Percentiles rank a stretch among this genome's conserved stretches.
Conservation (phyloP, 2,888 invertebrate genomes). For the Lepidonotus clava region DNA sequence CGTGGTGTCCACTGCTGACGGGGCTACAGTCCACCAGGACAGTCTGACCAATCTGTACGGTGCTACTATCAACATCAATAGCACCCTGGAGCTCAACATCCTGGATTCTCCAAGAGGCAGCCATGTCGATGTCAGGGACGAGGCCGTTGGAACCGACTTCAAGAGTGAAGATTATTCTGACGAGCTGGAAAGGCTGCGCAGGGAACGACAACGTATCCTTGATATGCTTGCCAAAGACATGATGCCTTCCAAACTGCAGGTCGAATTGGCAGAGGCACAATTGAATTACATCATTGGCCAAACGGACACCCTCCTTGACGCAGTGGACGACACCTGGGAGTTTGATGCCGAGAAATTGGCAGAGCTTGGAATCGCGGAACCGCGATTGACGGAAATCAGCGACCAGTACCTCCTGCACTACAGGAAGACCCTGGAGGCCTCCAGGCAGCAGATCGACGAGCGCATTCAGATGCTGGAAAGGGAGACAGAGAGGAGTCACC, state of each 20-base stretch:
- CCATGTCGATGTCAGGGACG: constrained; percentile 56
- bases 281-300: constrained; percentile 80
- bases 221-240: constrained; percentile 76
- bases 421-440: constrained; percentile 72
- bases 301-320: constrained; percentile 78
- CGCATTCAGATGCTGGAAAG: constrained; percentile 72
- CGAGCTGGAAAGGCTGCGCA: constrained; percentile 75
- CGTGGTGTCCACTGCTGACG: not conserved
- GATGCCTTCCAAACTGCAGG: constrained; percentile 77
- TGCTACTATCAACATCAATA: constrained; percentile 33
- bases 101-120: constrained; percentile 38
- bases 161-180: constrained; percentile 58
- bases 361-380: constrained; percentile 56
- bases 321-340: constrained; percentile 69
- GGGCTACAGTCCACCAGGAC: not conserved
- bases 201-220: constrained; percentile 76
- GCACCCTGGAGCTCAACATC: constrained; percentile 22
- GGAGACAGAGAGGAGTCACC: constrained; percentile 55
- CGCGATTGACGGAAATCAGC: constrained; percentile 65
- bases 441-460: constrained; percentile 72
- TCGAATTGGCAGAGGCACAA: constrained; percentile 80
- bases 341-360: constrained; percentile 59
- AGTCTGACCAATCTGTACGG: not conserved
- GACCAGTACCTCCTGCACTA: constrained; percentile 72
- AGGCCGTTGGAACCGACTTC: constrained; percentile 60